Evolutionary conservation across 1,140 invertebrate genomes (phyloP).

Genomic region (Pachyrhynchus sulphureomaculatus): DNA sequence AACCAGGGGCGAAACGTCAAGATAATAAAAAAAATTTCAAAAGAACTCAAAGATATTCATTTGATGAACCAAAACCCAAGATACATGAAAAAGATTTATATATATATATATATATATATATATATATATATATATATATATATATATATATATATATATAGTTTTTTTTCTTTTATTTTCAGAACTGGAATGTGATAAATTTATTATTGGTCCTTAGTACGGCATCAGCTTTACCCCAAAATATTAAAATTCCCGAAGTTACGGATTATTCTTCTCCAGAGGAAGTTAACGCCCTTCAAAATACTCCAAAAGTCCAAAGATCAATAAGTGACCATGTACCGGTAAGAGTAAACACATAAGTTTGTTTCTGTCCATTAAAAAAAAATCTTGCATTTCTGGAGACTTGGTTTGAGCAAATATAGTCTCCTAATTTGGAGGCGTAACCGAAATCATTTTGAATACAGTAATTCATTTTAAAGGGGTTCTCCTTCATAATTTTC

Average conservation of each 20-base stretch:
- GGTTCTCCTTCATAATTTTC: neutral
- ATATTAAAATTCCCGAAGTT: neutral
- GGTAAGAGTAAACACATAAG: neutral
- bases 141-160: no score
- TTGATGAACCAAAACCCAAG: no score
- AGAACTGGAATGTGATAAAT: neutral
- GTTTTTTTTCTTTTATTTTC: neutral
- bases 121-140: no score
- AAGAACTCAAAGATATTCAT: no score
- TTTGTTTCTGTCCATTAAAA: no score
- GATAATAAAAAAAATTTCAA: no score
- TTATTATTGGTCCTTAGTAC: neutral
- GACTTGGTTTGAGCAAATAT: neutral
- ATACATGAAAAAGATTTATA: no score
- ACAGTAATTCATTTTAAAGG: neutral
- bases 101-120: no score
- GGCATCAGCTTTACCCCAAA: neutral
- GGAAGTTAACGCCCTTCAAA: slow-evolving; percentile 16
- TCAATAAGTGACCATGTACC: neutral
- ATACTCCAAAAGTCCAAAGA: slow-evolving; percentile 6
- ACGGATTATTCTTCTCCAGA: slow-evolving; percentile 15
- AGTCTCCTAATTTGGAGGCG: no score
- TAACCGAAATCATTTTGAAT: neutral
- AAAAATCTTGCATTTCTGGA: no score
- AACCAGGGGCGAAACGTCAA: no score